These are phyloP conservation scores for Lepidotrigona ventralis DNA, from an alignment of 1,140 invertebrate species.

Conservation along the genomic window DNA sequence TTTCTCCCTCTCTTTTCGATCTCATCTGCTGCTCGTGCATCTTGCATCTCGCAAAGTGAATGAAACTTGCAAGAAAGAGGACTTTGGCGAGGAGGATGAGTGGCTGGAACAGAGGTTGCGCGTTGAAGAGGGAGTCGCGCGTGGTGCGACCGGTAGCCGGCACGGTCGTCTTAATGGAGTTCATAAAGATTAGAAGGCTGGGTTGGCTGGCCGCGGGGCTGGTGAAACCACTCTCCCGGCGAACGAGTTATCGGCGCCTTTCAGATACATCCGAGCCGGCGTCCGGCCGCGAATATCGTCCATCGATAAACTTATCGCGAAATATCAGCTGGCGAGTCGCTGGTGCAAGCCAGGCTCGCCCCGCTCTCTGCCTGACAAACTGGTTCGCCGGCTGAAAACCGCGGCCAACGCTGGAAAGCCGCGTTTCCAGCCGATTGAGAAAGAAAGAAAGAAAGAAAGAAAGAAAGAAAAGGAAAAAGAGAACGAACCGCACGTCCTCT, in stretches of 20 bases:
- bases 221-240: slow-evolving; percentile 59
- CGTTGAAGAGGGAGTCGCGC: no score
- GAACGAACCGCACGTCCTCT: not conserved
- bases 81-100: no score
- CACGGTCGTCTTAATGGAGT: slow-evolving; percentile 62
- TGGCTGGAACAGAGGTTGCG: no score
- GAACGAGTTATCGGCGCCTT: slow-evolving; percentile 62
- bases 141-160: slow-evolving; percentile 51
- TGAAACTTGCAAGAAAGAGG: no score
- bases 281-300: slow-evolving; percentile 56
- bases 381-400: slow-evolving; percentile 46
- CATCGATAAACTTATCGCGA: slow-evolving; percentile 64
- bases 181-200: slow-evolving; percentile 64
- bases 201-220: slow-evolving; percentile 44
- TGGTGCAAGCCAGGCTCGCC: slow-evolving; percentile 31
- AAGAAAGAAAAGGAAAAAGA: no score
- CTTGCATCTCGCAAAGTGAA: no score
- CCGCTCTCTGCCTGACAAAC: slow-evolving; percentile 39
- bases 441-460: not conserved
- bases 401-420: slow-evolving; percentile 32
- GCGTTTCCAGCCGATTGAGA: slow-evolving; percentile 17
- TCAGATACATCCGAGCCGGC: slow-evolving; percentile 51
- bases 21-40: no score
- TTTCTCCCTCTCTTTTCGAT: no score
- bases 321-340: slow-evolving; percentile 56